Evolutionary conservation across 2,113 vertebrate species (phyloP), one percentile per base, ranked within the genome.

Genomic region (human): DNA sequence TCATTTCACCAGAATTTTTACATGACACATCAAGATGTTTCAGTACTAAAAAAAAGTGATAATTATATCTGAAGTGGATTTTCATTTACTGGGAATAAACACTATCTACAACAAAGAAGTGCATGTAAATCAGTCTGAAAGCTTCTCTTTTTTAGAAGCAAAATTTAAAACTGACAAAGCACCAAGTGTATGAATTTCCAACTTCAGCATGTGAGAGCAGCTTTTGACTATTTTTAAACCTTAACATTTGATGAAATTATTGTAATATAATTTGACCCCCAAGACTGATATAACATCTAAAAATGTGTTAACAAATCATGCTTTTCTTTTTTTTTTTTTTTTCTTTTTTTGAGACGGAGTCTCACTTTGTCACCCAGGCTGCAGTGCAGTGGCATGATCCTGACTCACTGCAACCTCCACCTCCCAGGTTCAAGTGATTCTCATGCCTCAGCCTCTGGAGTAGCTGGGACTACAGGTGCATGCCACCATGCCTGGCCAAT

Each of bases 21-120:
- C 78, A 25, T 93, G 79, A 93, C 82, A 70, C 57, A 43, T 92
- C 75, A 96, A 97, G 90, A 90, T 95, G 90, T 95, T 90, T 94
- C 70, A 40, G 75, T 64, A 45, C 90, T 97, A 64, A 50, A 22
- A 79, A 85, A 78, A 59, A 38, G 88, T 76, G 80, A n/a, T 91
- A 88, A 73, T 95, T 92, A 66, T 45, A 27, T 76, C 64, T 89
- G 50, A 73, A 86, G 70, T 95, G 61, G 87, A 18, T 75, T 95
- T 96, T 87, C 87, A 78, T 92, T 97, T 73, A 9, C 76, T 86
- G 57, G 13, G 11, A 85, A 70, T 94, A 76, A 92, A 76, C 87
- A 66, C 81, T 20, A 9, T 45, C 59, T 72, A 11, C 88, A 38
- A 73, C 45, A 89, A 64, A 89, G 72, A 68, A 30, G 52, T 43